Evolutionary conservation across 1,140 invertebrate genomes (phyloP).

Genomic region (Megalonaias nervosa): DNA sequence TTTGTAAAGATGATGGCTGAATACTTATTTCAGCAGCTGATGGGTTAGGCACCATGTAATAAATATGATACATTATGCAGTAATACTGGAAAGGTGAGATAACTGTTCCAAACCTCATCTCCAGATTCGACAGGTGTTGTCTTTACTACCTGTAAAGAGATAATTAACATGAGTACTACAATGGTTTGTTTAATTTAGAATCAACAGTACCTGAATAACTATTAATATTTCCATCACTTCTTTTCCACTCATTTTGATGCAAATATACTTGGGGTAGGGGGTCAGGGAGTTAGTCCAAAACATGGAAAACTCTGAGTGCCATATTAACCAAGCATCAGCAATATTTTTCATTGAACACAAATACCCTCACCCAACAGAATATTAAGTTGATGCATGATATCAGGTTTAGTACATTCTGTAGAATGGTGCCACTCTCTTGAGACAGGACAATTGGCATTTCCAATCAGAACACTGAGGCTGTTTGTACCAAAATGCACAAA

Average conservation of each 20-base stretch:
- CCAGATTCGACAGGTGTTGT: constrained; percentile 72
- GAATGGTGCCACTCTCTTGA: too few species aligned
- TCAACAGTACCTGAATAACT: background rate
- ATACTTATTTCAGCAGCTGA: too few species aligned
- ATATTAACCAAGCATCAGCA: background rate
- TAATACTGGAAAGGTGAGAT: background rate
- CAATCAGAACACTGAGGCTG: too few species aligned
- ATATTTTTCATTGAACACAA: background rate
- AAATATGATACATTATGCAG: too few species aligned
- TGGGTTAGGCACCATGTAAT: too few species aligned
- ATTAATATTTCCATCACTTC: constrained; percentile 1
- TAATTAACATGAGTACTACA: constrained; percentile 1
- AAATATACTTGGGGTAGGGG: background rate
- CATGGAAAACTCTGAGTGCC: background rate
- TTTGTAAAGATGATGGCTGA: too few species aligned
- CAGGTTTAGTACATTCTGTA: too few species aligned
- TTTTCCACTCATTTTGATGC: background rate
- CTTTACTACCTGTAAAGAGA: constrained; percentile 68
- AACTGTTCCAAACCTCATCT: constrained; percentile 52
- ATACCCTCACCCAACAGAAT: too few species aligned
- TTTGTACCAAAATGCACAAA: too few species aligned
- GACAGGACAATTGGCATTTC: too few species aligned
- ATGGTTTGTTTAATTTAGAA: background rate
- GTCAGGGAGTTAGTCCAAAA: background rate
- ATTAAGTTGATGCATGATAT: too few species aligned